Percentiles rank a stretch among this genome's conserved stretches.
Conservation (phyloP, 1,140 invertebrate species). For the Heliconius nattereri region DNA sequence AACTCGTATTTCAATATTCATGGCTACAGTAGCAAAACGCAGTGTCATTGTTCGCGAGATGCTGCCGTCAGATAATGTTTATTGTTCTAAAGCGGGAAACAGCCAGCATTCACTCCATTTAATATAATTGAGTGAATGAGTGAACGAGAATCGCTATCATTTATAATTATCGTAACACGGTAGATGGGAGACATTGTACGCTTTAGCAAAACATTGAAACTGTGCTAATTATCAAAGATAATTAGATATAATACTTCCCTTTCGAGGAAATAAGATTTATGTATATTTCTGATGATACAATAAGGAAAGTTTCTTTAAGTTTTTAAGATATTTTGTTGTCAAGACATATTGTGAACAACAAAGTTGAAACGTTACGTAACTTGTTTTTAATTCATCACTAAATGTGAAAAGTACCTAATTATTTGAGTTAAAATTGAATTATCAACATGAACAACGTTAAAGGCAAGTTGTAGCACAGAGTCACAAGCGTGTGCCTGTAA, state of each 20-base stretch:
- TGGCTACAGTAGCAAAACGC: slow-evolving; percentile 56
- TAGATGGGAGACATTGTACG: slow-evolving; percentile 36
- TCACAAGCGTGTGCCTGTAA: no score
- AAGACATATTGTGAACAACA: neutral
- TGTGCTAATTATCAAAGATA: slow-evolving; percentile 37
- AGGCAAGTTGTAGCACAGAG: no score
- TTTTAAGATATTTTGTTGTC: neutral
- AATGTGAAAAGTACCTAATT: no score
- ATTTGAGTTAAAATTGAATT: no score
- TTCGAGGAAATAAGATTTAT: slow-evolving; percentile 7
- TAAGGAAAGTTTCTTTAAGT: slow-evolving; percentile 4
- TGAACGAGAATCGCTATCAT: slow-evolving; percentile 75
- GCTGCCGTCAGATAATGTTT: slow-evolving; percentile 72
- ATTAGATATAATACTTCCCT: slow-evolving; percentile 37
- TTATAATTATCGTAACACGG: slow-evolving; percentile 65
- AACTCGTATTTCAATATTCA: slow-evolving; percentile 27
- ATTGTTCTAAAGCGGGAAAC: slow-evolving; percentile 77
- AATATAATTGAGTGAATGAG: slow-evolving; percentile 77
- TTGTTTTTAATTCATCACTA: neutral
- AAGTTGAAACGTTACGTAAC: neutral
- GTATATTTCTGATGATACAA: slow-evolving; percentile 1
- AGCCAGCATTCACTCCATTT: slow-evolving; percentile 75
- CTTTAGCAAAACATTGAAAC: slow-evolving; percentile 41
- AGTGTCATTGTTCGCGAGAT: slow-evolving; percentile 75
- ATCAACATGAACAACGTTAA: neutral